Evolutionary conservation across 2,888 invertebrate genomes (phyloP), one percentile per base, ranked within the genome.

Genomic region (Arenicola marina): DNA sequence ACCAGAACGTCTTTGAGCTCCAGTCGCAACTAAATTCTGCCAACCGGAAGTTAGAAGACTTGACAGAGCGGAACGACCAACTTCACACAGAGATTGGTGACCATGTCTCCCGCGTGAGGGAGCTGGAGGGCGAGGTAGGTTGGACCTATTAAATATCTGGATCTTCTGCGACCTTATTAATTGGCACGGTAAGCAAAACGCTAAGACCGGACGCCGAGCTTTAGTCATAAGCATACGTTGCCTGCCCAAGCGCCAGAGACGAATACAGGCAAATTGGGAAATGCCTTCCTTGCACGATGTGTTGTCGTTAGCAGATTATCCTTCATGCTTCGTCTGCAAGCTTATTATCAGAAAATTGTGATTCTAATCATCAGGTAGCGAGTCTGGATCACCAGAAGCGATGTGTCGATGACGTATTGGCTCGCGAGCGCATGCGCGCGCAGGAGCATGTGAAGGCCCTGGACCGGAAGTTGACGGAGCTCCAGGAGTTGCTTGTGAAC

Each of bases 1-100:
- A 31, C 53, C 53, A 53, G 53, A 53, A 53, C 15, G 31, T 24
- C 7, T 53, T 21, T 11, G 53, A 53, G 26, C 48, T 79, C 56
- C 78, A 78, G 64, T 72, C 74, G n/a, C 78, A 79, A 55, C 75
- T 78, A 65, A 76, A 79, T 55, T 72, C 73, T 55, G 75, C 78
- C 64, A 70, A 74, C 28, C 65, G 71, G 31, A 69, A 73, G 2
- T 67, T 78, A 32, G 75, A 76, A 28, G 71, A 73, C 51, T 51
- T 76, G n/a, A 67, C 70, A 11, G 63, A 68, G 4, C 76, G 77
- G 59, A 78, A 77, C 38, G 71, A 69, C 2, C 65, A 73, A 48
- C 66, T 78, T 7, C 68, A 73, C 7, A 74, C 72, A 7, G 68
- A 69, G 28, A 68, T 75, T n/a, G 78, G 73, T 28, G 77, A 78